Conservation (phyloP, 1,140 invertebrate species). For the Cydia pomonella region DNA sequence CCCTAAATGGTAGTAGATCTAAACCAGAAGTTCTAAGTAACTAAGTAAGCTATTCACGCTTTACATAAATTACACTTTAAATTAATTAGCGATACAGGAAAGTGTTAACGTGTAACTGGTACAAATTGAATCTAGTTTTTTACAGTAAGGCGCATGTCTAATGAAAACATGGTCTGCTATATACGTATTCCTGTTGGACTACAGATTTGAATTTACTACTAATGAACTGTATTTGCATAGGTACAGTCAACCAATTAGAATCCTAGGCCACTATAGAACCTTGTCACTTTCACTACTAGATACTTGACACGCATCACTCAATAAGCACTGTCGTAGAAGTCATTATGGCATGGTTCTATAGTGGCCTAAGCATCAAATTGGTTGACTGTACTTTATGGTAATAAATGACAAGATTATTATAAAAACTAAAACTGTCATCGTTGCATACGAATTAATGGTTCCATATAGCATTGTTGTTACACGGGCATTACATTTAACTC, state of each 20-base stretch:
- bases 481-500: no score
- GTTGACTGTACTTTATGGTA: background rate
- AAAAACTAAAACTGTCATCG: no score
- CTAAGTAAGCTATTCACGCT: constrained; percentile 8
- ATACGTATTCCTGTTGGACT: background rate
- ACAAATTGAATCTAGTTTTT: constrained; percentile 8
- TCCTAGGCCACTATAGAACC: no score
- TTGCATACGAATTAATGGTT: no score
- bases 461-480: no score
- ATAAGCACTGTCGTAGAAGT: no score
- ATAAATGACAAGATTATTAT: background rate
- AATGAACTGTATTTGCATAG: background rate
- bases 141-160: background rate
- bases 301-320: no score
- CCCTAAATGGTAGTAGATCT: background rate
- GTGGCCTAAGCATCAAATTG: no score
- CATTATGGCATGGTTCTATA: no score
- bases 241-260: no score
- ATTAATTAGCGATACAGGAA: constrained; percentile 19
- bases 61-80: constrained; percentile 7
- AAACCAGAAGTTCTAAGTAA: constrained; percentile 8
- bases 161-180: background rate
- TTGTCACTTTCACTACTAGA: no score
- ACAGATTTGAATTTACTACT: background rate
- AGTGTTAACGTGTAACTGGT: background rate